Evolutionary conservation across 2,888 invertebrate genomes (phyloP).

Genomic region (Cynaeus angustus): DNA sequence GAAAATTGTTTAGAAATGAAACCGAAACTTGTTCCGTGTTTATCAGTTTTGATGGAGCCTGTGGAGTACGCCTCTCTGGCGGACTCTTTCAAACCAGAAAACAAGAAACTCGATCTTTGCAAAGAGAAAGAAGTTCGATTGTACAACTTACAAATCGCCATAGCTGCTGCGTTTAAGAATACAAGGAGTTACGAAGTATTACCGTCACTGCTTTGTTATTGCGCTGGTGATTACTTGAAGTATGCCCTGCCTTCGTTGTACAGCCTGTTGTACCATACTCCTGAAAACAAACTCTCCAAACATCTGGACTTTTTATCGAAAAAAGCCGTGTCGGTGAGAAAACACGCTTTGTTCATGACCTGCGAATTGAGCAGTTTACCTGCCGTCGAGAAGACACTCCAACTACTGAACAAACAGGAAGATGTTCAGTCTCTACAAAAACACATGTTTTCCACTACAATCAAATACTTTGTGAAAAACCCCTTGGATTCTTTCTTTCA

Average conservation of each 20-base stretch:
- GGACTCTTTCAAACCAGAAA: conserved; percentile 51
- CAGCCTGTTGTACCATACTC: conserved; percentile 52
- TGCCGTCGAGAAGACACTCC: conserved; percentile 43
- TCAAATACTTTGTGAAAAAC: conserved; percentile 57
- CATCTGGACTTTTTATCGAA: conserved; percentile 50
- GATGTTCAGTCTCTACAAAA: conserved; percentile 50
- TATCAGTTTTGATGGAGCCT: conserved; percentile 46
- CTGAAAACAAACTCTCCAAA: conserved; percentile 49
- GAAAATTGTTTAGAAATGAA: neutral
- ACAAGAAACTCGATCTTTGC: conserved; percentile 51
- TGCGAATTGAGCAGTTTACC: conserved; percentile 50
- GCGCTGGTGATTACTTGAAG: conserved; percentile 56
- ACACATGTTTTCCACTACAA: conserved; percentile 51
- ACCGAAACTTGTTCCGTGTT: conserved; percentile 1
- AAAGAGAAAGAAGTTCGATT: conserved; percentile 48
- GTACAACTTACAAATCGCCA: conserved; percentile 53
- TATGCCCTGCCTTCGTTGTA: conserved; percentile 52
- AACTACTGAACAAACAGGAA: conserved; percentile 21
- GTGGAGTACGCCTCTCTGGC: conserved; percentile 51
- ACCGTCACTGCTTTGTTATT: conserved; percentile 52
- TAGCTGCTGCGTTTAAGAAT: conserved; percentile 47
- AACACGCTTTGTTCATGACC: conserved; percentile 55
- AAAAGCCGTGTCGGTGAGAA: conserved; percentile 55
- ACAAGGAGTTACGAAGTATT: conserved; percentile 35
- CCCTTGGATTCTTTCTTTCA: conserved; percentile 48